Conservation (phyloP, 2,797 vertebrate genomes). For the Enteromius anoplus region DNA sequence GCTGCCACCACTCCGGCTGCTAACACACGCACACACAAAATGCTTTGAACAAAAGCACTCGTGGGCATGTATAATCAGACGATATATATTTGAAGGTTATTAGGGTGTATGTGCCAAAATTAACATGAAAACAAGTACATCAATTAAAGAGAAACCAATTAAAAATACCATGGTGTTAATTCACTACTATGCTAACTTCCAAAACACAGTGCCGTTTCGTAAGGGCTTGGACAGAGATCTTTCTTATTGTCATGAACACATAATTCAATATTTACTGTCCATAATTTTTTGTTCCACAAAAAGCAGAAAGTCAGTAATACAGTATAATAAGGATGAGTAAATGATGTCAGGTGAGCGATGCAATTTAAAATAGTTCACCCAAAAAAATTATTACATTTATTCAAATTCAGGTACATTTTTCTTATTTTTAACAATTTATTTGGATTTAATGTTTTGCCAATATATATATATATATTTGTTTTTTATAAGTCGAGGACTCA, state of each 20-base stretch:
- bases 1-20: slow-evolving; percentile 79
- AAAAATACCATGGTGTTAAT: background rate
- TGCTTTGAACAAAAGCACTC: slow-evolving; percentile 20
- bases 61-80: slow-evolving; percentile 36
- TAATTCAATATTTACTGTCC: background rate
- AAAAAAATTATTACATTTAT: background rate
- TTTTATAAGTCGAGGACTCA: too few relatives aligned
- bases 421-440: too few relatives aligned
- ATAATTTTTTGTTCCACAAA: background rate
- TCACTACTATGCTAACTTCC: background rate
- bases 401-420: background rate
- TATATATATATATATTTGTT: too few relatives aligned
- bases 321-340: background rate
- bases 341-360: background rate
- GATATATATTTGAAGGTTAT: slow-evolving; percentile 25
- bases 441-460: too few relatives aligned
- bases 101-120: slow-evolving; percentile 22
- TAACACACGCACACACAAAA: slow-evolving; percentile 66
- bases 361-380: background rate
- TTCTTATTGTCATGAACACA: background rate
- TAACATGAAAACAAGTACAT: slow-evolving; percentile 27
- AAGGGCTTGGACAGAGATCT: background rate
- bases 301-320: too few relatives aligned
- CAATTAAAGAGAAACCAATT: slow-evolving; percentile 32
- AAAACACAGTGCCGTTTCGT: background rate